Base-by-base conservation (phyloP, 1,140 invertebrate genomes). In the Habropoda laboriosa region DNA sequence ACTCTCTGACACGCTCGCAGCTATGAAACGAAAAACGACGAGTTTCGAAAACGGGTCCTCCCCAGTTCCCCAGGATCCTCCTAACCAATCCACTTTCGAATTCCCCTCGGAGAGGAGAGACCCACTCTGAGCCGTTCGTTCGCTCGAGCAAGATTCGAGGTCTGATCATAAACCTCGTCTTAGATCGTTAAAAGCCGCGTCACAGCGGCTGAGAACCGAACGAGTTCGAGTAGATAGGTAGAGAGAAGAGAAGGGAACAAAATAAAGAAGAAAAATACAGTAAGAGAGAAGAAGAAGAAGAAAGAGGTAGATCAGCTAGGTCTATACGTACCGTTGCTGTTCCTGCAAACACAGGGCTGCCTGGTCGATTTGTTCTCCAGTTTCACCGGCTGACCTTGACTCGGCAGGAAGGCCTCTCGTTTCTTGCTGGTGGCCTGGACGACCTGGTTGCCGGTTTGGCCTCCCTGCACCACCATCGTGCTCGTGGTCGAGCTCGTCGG, bases 341-440 rank as follows among this genome's bases (percentile, higher is more conserved):
- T 91, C 75, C 87, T 92, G 86, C 91, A 92, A 51, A 90, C 85
- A 74, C 91, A 92, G 63, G 91, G 85, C 81, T 91, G 90, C 81
- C 89, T 87, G 40, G 78, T 86, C 57, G 87, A 88, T 80, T 91
- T 92, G 88, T 92, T 92, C 85, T 92, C 91, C 81, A 92, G 81
- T 88, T 92, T 92, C 61, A 92, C 89, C 40, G 89, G 89, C 82
- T 89, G 90, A 78, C 90, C 89, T 88, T 90, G 91, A 83, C 85
- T 89, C 58, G 81, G 82, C 58, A 89, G 86, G 83, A 90, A 92
- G 78, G 90, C 88, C 64, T 92, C 91, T 27, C 90, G 87, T 70
- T 91, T 92, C 85, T 92, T 92, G 49, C 83, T 70, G 75, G 80
- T 88, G 64, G 85, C 76, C 71, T 89, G 90, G 27, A 88, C 71